Evolutionary conservation across 2,113 vertebrate species (phyloP).

Genomic region (Oostethus manadensis): DNA sequence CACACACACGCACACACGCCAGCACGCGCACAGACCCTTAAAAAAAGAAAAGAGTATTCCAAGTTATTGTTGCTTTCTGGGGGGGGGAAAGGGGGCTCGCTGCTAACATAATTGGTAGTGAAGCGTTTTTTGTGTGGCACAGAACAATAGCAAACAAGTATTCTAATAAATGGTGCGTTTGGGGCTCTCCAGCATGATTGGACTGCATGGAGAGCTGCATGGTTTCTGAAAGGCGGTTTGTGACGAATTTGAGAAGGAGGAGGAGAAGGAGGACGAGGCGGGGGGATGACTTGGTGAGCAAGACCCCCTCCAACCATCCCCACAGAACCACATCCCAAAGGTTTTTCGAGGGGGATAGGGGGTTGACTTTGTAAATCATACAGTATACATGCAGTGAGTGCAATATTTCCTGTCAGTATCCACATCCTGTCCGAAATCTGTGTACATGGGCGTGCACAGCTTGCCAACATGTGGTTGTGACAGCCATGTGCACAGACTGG

Average conservation of each 20-base stretch:
- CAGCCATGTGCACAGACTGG: neutral
- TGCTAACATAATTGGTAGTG: neutral
- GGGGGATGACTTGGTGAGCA: neutral
- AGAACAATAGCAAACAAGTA: slow-evolving; percentile 12
- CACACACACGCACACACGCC: neutral
- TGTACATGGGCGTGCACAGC: neutral
- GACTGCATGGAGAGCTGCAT: neutral
- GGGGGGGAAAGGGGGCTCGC: neutral
- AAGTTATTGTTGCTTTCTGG: slow-evolving; percentile 12
- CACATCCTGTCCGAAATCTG: neutral
- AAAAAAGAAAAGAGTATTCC: slow-evolving; percentile 1
- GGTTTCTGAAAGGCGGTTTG: slow-evolving; percentile 3
- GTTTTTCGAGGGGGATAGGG: neutral
- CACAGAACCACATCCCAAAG: neutral
- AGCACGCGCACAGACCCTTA: neutral
- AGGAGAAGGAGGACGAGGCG: slow-evolving; percentile 2
- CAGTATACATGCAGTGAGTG: too few species aligned
- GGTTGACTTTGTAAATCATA: too few species aligned
- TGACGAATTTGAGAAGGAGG: slow-evolving; percentile 7
- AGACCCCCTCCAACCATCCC: neutral
- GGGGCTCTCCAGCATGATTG: slow-evolving; percentile 9
- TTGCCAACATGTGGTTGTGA: slow-evolving; percentile 7
- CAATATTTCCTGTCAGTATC: too few species aligned
- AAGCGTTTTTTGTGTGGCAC: neutral
- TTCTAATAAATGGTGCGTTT: slow-evolving; percentile 11